Base-by-base conservation (phyloP, 2,113 vertebrate genomes). In the rat (Rattus norvegicus) region DNA sequence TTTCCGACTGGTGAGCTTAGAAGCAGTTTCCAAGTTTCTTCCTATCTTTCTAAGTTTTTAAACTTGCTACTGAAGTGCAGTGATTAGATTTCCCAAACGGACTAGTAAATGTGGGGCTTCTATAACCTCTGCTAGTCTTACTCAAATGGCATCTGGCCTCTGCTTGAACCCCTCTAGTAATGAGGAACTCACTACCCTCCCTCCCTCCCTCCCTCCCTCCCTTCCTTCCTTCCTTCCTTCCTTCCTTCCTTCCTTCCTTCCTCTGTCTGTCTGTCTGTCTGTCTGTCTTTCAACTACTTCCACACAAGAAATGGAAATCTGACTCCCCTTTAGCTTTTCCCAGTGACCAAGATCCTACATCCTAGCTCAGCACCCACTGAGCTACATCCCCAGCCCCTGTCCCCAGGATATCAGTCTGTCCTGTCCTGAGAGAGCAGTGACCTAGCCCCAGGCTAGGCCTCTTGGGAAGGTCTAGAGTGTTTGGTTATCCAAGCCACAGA, bases 1-100 rank as follows among this genome's bases (percentile, higher is more conserved):
- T 61, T 30, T 92, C 63, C 73, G 92, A 47, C 47, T 2, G 26
- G 77, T 36, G 70, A 56, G 69, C 67, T 75, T 75, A 83, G 85
- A 85, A 80, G 7, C 3, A 7, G 33, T 49, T 87, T 94, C 52
- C 30, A 49, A 43, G 61, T 88, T 76, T 89, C 63, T 95, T 89
- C 54, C 47, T 79, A 47, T 6, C 80, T 83, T 69, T 43, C 30
- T 11, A 80, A 92, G 81, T 80, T 94, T 79, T 70, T 56, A 92
- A 69, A 84, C 75, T 79, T 92, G 92, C 28, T 76, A 43, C 94
- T 59, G 88, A 96, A 89, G 12, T 72, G 7, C 63, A 88, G 49
- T 84, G 63, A 89, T 54, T 47, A 86, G 12, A 54, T 79, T 67
- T 89, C 1, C 93, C 47, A 1, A 4, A 36, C 4, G 24, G 84